phyloP scores from a whole-genome alignment of 2,113 vertebrate species.

The Pollimyrus isidori region DNA sequence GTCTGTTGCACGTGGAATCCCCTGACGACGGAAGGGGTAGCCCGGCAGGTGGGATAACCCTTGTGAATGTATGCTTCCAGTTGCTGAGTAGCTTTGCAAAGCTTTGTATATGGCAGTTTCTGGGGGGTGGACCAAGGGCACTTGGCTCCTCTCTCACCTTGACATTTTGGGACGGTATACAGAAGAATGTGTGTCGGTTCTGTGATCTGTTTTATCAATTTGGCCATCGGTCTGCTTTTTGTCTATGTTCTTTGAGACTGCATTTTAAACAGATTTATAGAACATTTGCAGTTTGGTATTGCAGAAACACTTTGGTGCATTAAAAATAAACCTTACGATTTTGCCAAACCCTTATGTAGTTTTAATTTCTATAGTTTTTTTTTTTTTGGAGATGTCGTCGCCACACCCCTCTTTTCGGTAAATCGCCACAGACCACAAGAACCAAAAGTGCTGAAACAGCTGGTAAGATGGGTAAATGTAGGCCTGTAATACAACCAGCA shows the following conservation, averaged over 20 bases:
- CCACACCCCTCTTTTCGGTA: not conserved
- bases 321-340: not conserved
- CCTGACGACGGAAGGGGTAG: not conserved
- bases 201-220: not conserved
- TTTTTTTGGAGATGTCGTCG: not conserved
- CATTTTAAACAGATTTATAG: not conserved
- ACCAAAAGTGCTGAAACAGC: not conserved
- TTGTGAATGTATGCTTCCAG: conserved; percentile 13
- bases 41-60: not conserved
- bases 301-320: conserved; percentile 8
- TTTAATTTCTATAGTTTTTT: not conserved
- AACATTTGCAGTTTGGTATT: conserved; percentile 6
- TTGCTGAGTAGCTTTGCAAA: not conserved
- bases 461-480: not conserved
- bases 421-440: not conserved
- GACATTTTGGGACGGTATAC: not conserved
- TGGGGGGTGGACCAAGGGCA: not conserved
- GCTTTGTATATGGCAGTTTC: conserved; percentile 1
- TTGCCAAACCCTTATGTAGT: not conserved
- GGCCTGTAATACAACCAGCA: not conserved
- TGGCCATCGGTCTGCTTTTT: not conserved
- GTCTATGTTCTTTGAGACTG: not conserved
- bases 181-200: not conserved
- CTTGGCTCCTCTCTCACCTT: not conserved
- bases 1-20: not conserved